phyloP scores from a whole-genome alignment of 2,797 vertebrate species.

The Hemibagrus guttatus region DNA sequence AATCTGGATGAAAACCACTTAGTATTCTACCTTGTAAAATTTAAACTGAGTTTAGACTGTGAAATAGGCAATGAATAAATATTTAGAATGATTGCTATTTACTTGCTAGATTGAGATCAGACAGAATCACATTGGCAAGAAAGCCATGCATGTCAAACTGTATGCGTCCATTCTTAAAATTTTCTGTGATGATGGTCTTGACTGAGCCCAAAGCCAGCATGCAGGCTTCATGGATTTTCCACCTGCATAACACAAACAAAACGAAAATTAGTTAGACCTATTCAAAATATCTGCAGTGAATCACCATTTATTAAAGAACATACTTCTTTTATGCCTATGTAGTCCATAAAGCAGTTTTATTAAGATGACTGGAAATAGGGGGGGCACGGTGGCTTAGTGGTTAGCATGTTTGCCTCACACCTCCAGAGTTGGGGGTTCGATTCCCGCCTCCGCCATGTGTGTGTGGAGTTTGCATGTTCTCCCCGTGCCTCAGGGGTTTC shows the following conservation, averaged over 20 bases:
- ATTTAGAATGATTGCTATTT: conserved; percentile 20
- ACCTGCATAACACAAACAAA: conserved; percentile 74
- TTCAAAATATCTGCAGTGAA: not conserved
- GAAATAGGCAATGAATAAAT: not conserved
- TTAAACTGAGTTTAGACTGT: not conserved
- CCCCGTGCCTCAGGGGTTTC: no score
- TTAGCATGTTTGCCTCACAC: no score
- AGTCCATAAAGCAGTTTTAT: no score
- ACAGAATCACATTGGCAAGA: conserved; percentile 90
- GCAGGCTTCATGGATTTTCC: conserved; percentile 97
- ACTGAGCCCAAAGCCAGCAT: conserved; percentile 97
- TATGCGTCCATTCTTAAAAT: conserved; percentile 90
- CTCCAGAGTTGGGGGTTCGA: no score
- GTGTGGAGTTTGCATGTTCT: no score
- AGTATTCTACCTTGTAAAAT: not conserved
- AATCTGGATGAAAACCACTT: not conserved
- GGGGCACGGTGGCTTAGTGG: no score
- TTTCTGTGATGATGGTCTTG: conserved; percentile 93
- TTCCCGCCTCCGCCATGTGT: no score
- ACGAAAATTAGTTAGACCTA: no score
- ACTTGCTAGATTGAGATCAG: conserved; percentile 94
- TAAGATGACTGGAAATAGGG: no score
- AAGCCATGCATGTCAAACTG: conserved; percentile 99
- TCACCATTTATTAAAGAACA: not conserved
- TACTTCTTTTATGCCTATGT: no score